These are phyloP conservation scores for Polypedilum pembai DNA, from an alignment of 1,140 invertebrate genomes.

Conservation along the genomic window DNA sequence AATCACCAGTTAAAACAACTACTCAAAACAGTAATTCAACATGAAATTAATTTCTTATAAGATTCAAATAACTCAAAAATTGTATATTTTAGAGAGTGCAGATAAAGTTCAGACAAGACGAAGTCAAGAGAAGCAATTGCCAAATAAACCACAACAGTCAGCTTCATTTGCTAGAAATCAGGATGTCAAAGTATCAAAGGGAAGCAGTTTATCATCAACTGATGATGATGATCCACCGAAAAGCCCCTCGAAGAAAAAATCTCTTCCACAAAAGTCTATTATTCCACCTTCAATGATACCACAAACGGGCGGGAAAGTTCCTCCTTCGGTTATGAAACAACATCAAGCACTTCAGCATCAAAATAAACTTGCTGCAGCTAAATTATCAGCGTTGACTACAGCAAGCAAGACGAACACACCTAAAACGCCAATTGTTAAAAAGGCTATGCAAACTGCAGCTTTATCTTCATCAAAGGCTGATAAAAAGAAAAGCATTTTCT, in stretches of 20 bases:
- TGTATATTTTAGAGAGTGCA: slow-evolving; percentile 32
- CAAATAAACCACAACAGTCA: neutral
- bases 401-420: slow-evolving; percentile 30
- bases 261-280: neutral
- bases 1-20: slow-evolving; percentile 43
- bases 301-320: slow-evolving; percentile 39
- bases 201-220: neutral
- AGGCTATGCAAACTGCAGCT: slow-evolving; percentile 39
- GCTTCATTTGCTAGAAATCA: slow-evolving; percentile 29
- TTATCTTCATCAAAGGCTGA: slow-evolving; percentile 39
- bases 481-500: slow-evolving; percentile 76
- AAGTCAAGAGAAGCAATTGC: slow-evolving; percentile 4
- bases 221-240: slow-evolving; percentile 2
- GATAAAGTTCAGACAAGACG: slow-evolving; percentile 30
- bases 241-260: neutral
- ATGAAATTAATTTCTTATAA: neutral
- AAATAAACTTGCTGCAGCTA: slow-evolving; percentile 31
- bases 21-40: slow-evolving; percentile 33
- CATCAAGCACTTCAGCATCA: slow-evolving; percentile 34
- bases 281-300: slow-evolving; percentile 37
- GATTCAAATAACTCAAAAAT: slow-evolving; percentile 30
- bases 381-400: slow-evolving; percentile 31
- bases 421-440: slow-evolving; percentile 33
- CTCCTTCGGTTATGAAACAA: slow-evolving; percentile 36
- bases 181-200: slow-evolving; percentile 31